A percentile compares a stretch with the other conserved stretches of the same genome.
Conservation (phyloP, 2,888 invertebrate species). For the Mylabris sibirica region DNA sequence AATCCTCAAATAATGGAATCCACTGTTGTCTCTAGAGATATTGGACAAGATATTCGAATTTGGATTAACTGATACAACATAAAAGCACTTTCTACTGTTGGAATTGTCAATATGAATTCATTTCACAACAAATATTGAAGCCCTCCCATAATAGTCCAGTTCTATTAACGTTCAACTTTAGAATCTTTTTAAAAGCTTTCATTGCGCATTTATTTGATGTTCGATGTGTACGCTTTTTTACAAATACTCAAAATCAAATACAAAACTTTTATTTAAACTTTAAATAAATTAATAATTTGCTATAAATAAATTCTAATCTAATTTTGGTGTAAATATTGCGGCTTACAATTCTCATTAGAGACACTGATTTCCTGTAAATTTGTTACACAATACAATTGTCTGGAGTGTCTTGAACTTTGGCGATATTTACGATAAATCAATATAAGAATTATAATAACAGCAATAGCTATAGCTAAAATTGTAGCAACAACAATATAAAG, state of each 20-base stretch:
- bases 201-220: neutral
- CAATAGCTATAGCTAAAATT: neutral
- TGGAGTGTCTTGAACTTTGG: no score
- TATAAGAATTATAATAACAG: neutral
- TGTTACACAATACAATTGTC: neutral
- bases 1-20: no score
- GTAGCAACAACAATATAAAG: neutral
- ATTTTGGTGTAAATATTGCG: neutral
- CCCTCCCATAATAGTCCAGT: neutral
- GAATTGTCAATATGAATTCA: no score
- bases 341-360: neutral
- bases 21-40: no score
- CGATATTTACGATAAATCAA: slow-evolving; percentile 1
- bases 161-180: neutral
- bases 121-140: neutral
- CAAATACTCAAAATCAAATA: no score
- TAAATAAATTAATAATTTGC: neutral
- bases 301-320: neutral
- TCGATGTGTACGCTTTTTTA: no score
- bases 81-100: no score
- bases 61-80: no score
- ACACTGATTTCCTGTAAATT: neutral
- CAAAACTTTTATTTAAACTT: neutral
- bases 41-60: neutral
- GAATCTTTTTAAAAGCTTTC: neutral